A percentile compares a stretch with the other conserved stretches of the same genome.
Conservation (phyloP, 2,797 vertebrate species). For the Mallotus villosus region DNA sequence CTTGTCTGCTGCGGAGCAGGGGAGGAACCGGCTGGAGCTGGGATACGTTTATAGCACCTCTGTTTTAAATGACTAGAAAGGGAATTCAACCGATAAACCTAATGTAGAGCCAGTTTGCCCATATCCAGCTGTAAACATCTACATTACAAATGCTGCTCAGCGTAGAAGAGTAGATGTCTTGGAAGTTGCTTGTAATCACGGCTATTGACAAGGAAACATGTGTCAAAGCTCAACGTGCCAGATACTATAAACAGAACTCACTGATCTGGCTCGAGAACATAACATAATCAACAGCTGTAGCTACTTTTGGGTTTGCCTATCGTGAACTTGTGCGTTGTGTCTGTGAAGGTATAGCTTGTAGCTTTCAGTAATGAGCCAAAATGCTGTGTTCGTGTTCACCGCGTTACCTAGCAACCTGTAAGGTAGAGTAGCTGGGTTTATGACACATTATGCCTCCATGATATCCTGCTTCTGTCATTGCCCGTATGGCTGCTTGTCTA, state of each 20-base stretch:
- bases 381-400: background rate
- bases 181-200: too few species aligned
- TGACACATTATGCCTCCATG: conserved; percentile 4
- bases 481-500: background rate
- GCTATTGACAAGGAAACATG: background rate
- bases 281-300: conserved; percentile 1
- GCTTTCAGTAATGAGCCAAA: conserved; percentile 3
- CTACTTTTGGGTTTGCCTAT: conserved; percentile 5
- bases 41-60: background rate
- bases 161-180: too few species aligned
- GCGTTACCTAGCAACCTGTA: background rate
- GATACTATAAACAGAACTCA: background rate
- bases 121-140: too few species aligned
- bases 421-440: background rate
- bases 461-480: background rate
- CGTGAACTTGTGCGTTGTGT: conserved; percentile 10
- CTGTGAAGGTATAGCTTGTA: conserved; percentile 9
- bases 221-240: background rate
- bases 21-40: background rate
- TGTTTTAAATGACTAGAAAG: background rate
- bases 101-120: background rate
- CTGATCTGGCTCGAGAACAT: background rate
- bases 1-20: background rate
- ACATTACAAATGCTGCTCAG: too few species aligned
- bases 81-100: background rate